Conservation (phyloP, 2,113 vertebrate species). For the Xiphias gladius region DNA sequence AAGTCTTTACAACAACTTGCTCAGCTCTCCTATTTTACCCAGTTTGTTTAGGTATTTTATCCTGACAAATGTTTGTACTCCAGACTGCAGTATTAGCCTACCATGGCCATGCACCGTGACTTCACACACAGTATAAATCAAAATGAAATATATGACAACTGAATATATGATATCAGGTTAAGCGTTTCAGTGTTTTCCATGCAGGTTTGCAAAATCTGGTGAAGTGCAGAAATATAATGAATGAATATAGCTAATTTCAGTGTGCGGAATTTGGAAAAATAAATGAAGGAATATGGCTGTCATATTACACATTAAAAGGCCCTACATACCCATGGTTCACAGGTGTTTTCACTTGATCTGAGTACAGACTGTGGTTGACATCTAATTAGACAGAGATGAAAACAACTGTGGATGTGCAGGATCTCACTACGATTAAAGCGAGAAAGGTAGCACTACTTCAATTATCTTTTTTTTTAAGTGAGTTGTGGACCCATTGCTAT, state of each 20-base stretch:
- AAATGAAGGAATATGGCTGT: neutral
- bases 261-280: neutral
- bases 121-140: neutral
- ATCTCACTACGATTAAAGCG: neutral
- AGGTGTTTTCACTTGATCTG: constrained; percentile 1
- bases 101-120: neutral
- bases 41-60: neutral
- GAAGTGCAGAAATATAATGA: neutral
- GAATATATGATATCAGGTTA: too few relatives aligned
- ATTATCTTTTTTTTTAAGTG: neutral
- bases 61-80: neutral
- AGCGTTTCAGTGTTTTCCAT: neutral
- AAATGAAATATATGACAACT: neutral
- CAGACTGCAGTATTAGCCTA: neutral
- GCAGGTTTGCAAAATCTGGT: neutral
- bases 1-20: neutral
- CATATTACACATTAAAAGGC: neutral
- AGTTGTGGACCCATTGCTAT: neutral
- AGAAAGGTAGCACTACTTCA: neutral
- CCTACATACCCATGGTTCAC: neutral
- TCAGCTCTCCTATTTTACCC: neutral
- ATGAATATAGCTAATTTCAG: neutral
- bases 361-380: neutral
- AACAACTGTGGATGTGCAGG: neutral
- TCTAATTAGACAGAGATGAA: neutral